Evolutionary conservation across 2,113 vertebrate species (phyloP).

Genomic region (Strix uralensis): DNA sequence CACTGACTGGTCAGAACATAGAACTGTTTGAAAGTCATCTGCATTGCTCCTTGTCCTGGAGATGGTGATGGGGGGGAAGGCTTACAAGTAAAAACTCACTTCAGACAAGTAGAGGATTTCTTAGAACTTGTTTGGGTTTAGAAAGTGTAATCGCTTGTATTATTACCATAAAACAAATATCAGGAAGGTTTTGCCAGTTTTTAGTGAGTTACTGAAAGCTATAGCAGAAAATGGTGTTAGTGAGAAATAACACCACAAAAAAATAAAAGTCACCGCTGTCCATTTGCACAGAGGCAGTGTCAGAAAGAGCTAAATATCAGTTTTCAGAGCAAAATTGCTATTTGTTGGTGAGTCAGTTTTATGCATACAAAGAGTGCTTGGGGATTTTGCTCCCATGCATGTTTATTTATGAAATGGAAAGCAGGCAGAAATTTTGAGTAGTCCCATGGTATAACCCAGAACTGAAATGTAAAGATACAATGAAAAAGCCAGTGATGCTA

Average conservation of each 20-base stretch:
- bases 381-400: conserved; percentile 10
- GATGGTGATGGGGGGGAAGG: not conserved
- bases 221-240: not conserved
- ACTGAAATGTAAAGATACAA: not conserved
- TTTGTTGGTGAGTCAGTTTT: conserved; percentile 22
- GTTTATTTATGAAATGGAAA: conserved; percentile 50
- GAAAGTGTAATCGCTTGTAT: not conserved
- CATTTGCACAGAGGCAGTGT: not conserved
- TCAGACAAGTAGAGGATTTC: not conserved
- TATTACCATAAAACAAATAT: conserved; percentile 1
- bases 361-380: not conserved
- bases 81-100: not conserved
- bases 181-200: not conserved
- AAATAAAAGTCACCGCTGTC: not conserved
- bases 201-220: not conserved
- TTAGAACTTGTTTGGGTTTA: not conserved
- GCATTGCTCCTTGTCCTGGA: not conserved
- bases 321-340: conserved; percentile 6
- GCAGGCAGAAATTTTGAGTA: conserved; percentile 3
- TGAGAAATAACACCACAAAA: not conserved
- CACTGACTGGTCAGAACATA: not conserved
- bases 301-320: not conserved
- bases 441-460: not conserved
- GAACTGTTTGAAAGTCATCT: not conserved
- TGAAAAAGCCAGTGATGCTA: not conserved